These are phyloP conservation scores for Danio kyathit DNA, from an alignment of 2,797 vertebrate species.

Conservation along the genomic window DNA sequence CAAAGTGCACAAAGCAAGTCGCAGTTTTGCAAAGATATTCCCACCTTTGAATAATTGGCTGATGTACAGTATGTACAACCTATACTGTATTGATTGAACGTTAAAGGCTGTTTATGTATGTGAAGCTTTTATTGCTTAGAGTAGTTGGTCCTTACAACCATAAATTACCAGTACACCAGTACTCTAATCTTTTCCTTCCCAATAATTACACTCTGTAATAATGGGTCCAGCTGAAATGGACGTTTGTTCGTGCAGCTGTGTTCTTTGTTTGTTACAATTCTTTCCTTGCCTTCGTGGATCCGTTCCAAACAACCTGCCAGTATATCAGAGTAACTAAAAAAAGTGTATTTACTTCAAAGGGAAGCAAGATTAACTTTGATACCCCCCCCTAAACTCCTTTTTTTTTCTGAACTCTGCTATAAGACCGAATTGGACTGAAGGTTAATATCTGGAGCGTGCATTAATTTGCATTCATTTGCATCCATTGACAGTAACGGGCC, in stretches of 20 bases:
- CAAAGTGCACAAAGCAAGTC: no score
- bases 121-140: conserved; percentile 46
- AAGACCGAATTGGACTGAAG: conserved; percentile 51
- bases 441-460: conserved; percentile 51
- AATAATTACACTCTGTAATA: conserved; percentile 63
- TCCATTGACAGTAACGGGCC: conserved; percentile 45
- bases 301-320: conserved; percentile 38
- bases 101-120: conserved; percentile 40
- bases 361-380: conserved; percentile 44
- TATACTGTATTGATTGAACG: conserved; percentile 44
- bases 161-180: conserved; percentile 47
- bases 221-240: conserved; percentile 50
- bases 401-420: conserved; percentile 48
- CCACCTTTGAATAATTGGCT: conserved; percentile 2
- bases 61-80: conserved; percentile 54
- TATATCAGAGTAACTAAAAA: conserved; percentile 36
- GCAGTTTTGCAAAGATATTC: background rate
- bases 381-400: conserved; percentile 22
- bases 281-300: conserved; percentile 35
- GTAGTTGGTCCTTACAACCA: conserved; percentile 46
- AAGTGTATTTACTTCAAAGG: conserved; percentile 51
- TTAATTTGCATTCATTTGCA: conserved; percentile 58
- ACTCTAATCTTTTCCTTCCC: conserved; percentile 33
- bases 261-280: conserved; percentile 55
- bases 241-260: conserved; percentile 54